Evolutionary conservation across 2,113 vertebrate species (phyloP).

Genomic region (Saguinus midas): DNA sequence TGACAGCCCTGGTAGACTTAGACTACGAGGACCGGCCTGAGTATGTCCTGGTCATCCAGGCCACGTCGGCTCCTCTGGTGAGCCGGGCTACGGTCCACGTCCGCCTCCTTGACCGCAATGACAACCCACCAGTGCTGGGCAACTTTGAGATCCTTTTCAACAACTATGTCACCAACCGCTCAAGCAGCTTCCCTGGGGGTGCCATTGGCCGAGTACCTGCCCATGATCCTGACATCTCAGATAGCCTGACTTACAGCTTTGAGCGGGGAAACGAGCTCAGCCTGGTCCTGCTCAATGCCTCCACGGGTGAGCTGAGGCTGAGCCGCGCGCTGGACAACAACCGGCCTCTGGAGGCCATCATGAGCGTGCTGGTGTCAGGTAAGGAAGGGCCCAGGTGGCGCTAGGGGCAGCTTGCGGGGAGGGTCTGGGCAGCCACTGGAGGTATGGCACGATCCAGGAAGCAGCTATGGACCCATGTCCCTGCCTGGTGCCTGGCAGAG

Average conservation of each 20-base stretch:
- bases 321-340: conserved; percentile 96
- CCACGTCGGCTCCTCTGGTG: conserved; percentile 95
- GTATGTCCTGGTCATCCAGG: conserved; percentile 95
- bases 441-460: not conserved
- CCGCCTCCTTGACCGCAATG: conserved; percentile 93
- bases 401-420: not conserved
- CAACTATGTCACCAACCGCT: conserved; percentile 95
- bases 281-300: conserved; percentile 92
- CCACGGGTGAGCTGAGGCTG: conserved; percentile 92
- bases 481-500: not conserved
- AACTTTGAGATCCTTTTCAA: conserved; percentile 99
- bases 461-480: not conserved
- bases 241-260: conserved; percentile 92
- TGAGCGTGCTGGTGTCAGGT: conserved; percentile 97
- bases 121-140: conserved; percentile 92
- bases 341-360: conserved; percentile 94
- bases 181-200: conserved; percentile 92
- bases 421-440: not conserved
- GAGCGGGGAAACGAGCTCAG: conserved; percentile 95
- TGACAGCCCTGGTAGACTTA: conserved; percentile 93
- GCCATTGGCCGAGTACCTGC: conserved; percentile 94
- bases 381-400: conserved; percentile 66
- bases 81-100: conserved; percentile 96
- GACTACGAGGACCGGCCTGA: conserved; percentile 93
- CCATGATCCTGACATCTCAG: conserved; percentile 92